Evolutionary conservation across 30 jellyfish, hydroid and myxozoan genomes (phyloP).

Genomic region (Cassiopea xamachana): DNA sequence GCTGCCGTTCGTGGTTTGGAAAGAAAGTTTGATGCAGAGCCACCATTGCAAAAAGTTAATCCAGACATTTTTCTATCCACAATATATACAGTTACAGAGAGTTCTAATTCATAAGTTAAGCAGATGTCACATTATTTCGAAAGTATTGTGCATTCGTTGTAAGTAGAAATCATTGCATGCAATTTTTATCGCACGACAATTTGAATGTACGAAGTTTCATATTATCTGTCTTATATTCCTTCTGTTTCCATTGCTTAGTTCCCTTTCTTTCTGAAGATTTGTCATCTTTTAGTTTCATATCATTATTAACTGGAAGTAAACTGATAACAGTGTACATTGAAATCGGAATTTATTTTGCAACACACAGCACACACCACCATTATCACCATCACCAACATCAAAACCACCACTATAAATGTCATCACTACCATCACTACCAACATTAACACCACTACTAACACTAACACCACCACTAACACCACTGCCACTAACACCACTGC

Average conservation of each 20-base stretch:
- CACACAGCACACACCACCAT: no score
- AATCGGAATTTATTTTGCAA: no score
- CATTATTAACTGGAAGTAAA: no score
- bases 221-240: neutral
- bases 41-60: conserved; percentile 92
- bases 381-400: no score
- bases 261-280: neutral
- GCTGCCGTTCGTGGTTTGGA: conserved; percentile 52
- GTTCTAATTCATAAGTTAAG: conserved; percentile 30
- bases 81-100: conserved; percentile 59
- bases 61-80: conserved; percentile 94
- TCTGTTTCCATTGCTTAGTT: neutral
- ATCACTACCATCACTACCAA: no score
- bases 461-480: no score
- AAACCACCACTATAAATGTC: no score
- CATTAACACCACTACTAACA: no score
- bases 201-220: conserved; percentile 34
- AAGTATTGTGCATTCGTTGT: conserved; percentile 26
- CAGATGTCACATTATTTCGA: neutral
- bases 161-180: conserved; percentile 53
- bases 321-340: no score
- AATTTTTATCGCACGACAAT: conserved; percentile 42
- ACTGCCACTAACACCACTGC: no score
- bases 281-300: no score
- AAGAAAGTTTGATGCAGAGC: conserved; percentile 65